A percentile compares a stretch with the other conserved stretches of the same genome.
Evolutionary conservation across 2,113 vertebrate genomes (phyloP).

Genomic region (Hassar affinis): DNA sequence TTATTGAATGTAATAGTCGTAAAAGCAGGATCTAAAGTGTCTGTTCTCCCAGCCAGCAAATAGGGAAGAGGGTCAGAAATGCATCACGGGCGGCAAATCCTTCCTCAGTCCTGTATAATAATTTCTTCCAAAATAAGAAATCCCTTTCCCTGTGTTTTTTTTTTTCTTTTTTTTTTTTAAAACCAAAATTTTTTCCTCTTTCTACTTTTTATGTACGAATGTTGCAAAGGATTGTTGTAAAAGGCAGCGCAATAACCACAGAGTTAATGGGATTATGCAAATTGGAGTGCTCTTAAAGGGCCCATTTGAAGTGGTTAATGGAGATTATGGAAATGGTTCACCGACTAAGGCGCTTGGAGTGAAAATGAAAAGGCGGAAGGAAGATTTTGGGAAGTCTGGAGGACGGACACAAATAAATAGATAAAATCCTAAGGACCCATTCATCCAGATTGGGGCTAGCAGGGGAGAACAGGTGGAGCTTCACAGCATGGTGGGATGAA

Average conservation of each 20-base stretch:
- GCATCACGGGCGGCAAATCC: conserved; percentile 26
- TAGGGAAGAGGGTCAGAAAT: neutral
- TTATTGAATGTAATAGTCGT: neutral
- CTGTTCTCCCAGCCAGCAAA: neutral
- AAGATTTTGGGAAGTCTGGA: conserved; percentile 52
- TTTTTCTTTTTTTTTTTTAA: conserved; percentile 43
- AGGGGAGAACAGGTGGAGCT: conserved; percentile 22
- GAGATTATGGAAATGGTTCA: conserved; percentile 75
- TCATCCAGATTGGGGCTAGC: conserved; percentile 25
- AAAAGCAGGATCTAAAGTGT: neutral
- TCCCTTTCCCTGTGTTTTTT: conserved; percentile 10
- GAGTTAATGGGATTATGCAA: conserved; percentile 80
- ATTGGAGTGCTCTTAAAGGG: conserved; percentile 70
- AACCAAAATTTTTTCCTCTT: conserved; percentile 28
- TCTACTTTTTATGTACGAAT: conserved; percentile 30
- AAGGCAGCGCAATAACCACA: conserved; percentile 61
- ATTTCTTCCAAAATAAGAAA: conserved; percentile 32
- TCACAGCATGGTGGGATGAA: conserved; percentile 10
- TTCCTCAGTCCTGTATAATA: conserved; percentile 35
- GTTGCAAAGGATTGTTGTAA: conserved; percentile 57
- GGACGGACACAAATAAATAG: conserved; percentile 59
- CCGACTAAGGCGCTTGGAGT: conserved; percentile 62
- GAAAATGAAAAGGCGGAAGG: conserved; percentile 63
- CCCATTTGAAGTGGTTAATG: conserved; percentile 76
- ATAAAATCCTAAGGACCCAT: conserved; percentile 43